Evolutionary conservation across 2,888 invertebrate genomes (phyloP).

Genomic region (Bellardia pandia): DNA sequence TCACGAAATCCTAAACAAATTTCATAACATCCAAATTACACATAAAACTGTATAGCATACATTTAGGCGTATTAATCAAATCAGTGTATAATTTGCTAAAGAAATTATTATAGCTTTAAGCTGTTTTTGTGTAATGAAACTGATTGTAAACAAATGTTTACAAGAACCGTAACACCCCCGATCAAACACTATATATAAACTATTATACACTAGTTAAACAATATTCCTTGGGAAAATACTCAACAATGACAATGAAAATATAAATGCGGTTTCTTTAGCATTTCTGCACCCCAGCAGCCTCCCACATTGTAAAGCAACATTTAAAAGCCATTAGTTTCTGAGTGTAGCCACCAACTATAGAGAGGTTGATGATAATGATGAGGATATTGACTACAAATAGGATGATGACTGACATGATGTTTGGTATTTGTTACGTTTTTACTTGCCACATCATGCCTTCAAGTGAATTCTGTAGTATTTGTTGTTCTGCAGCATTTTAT

Average conservation of each 20-base stretch:
- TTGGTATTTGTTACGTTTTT: not conserved
- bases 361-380: not conserved
- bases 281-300: not conserved
- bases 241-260: conserved; percentile 29
- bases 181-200: not conserved
- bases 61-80: conserved; percentile 5
- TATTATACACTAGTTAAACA: not conserved
- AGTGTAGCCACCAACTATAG: conserved; percentile 1
- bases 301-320: conserved; percentile 24
- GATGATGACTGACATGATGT: conserved; percentile 30
- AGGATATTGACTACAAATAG: conserved; percentile 57
- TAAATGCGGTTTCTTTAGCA: not conserved
- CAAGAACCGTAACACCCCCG: conserved; percentile 23
- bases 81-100: conserved; percentile 9
- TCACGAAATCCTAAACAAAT: not conserved
- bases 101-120: conserved; percentile 35
- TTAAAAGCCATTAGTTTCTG: conserved; percentile 63
- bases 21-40: not conserved
- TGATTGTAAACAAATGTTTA: conserved; percentile 37
- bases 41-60: not conserved
- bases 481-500: not conserved
- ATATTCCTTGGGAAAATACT: not conserved
- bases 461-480: conserved; percentile 39
- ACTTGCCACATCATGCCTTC: conserved; percentile 48
- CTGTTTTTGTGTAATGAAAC: conserved; percentile 11